Evolutionary conservation across 2,888 invertebrate species (phyloP).

Genomic region (Pilophorus perplexus): DNA sequence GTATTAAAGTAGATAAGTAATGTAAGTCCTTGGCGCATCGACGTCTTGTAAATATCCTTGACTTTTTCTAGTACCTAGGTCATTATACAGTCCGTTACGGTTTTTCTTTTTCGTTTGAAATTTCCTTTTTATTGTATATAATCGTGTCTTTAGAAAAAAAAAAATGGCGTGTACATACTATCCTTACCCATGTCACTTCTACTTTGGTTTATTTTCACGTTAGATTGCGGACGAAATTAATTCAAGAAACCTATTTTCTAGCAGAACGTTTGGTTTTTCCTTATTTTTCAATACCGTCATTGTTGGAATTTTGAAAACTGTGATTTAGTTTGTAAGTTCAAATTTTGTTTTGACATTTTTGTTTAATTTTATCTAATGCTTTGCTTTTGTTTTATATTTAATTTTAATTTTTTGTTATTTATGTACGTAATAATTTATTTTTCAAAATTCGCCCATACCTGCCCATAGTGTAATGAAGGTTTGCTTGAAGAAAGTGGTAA

Average conservation of each 20-base stretch:
- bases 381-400: not conserved
- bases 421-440: no score
- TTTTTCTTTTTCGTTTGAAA: slow-evolving; percentile 8
- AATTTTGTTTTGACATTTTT: not conserved
- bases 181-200: not conserved
- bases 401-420: not conserved
- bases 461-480: no score
- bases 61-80: not conserved
- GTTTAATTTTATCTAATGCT: not conserved
- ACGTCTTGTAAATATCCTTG: not conserved
- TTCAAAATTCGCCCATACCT: no score
- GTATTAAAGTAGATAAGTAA: no score
- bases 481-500: no score
- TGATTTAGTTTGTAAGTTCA: slow-evolving; percentile 25
- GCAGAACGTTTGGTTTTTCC: not conserved
- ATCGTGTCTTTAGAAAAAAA: not conserved
- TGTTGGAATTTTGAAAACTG: slow-evolving; percentile 26
- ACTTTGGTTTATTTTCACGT: not conserved
- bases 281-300: not conserved
- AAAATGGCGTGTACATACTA: slow-evolving; percentile 13
- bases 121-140: slow-evolving; percentile 22
- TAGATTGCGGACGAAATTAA: not conserved
- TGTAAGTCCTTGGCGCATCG: not conserved
- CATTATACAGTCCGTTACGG: no score
- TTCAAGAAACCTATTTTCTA: not conserved